phyloP scores from a whole-genome alignment of 2,113 vertebrate species.

The Phaethornis superciliosus region DNA sequence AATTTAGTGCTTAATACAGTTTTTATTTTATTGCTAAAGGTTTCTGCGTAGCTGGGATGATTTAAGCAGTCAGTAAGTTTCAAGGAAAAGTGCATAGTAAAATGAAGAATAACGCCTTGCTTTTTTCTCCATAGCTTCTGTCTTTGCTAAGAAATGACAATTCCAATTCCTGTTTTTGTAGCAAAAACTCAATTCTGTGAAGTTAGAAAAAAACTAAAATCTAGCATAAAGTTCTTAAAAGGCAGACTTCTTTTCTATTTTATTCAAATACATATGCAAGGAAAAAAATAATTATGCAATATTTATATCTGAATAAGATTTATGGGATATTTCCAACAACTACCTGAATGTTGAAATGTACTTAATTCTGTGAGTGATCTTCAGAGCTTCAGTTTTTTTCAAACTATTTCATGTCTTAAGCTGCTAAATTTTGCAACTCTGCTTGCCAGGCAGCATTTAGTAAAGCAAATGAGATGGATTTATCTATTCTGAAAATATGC shows the following conservation, averaged over 20 bases:
- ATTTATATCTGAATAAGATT: not conserved
- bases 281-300: not conserved
- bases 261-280: not conserved
- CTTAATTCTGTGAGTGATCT: not conserved
- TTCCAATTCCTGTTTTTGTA: not conserved
- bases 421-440: not conserved
- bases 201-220: not conserved
- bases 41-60: slow-evolving; percentile 59
- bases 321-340: not conserved
- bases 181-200: not conserved
- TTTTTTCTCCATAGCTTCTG: slow-evolving; percentile 40
- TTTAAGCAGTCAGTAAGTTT: slow-evolving; percentile 73
- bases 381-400: slow-evolving; percentile 20
- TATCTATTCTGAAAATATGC: not conserved
- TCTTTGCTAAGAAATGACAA: slow-evolving; percentile 53
- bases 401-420: not conserved
- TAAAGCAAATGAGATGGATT: slow-evolving; percentile 1
- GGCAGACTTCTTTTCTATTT: not conserved
- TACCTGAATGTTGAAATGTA: not conserved
- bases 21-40: slow-evolving; percentile 75
- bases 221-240: not conserved
- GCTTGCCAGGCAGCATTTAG: not conserved
- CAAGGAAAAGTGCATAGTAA: slow-evolving; percentile 58
- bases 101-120: slow-evolving; percentile 46
- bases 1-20: slow-evolving; percentile 76